These are phyloP conservation scores for Petaurus breviceps DNA, from an alignment of 2,113 vertebrate genomes.

Conservation along the genomic window DNA sequence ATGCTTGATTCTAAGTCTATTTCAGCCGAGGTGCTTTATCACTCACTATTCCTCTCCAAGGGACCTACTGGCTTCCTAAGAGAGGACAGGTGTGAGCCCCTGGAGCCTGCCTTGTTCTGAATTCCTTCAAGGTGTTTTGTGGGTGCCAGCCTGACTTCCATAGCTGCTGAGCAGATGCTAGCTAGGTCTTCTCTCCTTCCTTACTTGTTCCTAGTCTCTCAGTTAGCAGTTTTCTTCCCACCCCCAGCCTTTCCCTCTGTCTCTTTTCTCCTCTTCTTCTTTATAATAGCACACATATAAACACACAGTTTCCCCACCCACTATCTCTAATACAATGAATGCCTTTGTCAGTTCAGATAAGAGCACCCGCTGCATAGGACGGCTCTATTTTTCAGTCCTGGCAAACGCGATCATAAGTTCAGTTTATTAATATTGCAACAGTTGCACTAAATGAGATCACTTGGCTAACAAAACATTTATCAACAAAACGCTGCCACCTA, in stretches of 20 bases:
- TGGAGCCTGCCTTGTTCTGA: not conserved
- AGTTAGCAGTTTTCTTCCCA: not conserved
- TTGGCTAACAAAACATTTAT: constrained; percentile 90
- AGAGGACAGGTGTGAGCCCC: not conserved
- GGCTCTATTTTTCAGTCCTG: constrained; percentile 84
- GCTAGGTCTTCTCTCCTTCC: not conserved
- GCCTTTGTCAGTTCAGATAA: constrained; percentile 87
- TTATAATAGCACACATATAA: constrained; percentile 43
- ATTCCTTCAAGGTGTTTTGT: not conserved
- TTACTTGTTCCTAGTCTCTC: not conserved
- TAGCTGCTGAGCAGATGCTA: not conserved
- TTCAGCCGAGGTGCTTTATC: not conserved
- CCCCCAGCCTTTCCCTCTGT: constrained; percentile 23
- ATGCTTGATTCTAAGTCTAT: not conserved
- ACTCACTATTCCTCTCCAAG: not conserved
- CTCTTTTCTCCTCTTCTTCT: constrained; percentile 58
- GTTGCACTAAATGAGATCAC: constrained; percentile 88
- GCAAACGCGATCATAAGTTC: constrained; percentile 86
- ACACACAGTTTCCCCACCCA: constrained; percentile 39
- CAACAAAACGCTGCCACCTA: constrained; percentile 91
- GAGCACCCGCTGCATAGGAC: constrained; percentile 83
- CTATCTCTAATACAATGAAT: constrained; percentile 78
- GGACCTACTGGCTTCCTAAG: not conserved
- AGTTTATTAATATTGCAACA: constrained; percentile 91
- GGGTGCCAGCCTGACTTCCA: not conserved